These are phyloP conservation scores for Zaprionus vittiger DNA, from an alignment of 1,140 invertebrate species.

Conservation along the genomic window DNA sequence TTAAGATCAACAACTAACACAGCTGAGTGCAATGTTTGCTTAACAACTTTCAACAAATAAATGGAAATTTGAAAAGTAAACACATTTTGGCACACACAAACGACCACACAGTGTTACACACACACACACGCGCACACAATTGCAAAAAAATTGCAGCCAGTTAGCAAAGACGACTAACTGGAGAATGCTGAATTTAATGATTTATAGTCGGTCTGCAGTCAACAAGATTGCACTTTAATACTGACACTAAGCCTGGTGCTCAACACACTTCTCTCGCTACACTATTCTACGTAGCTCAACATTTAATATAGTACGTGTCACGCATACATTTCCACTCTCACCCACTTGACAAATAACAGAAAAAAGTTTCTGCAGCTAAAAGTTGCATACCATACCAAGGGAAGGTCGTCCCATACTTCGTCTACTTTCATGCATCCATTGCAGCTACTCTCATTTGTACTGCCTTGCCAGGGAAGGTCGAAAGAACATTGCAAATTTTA, in stretches of 20 bases:
- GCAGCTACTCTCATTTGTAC: background rate
- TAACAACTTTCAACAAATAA: constrained; percentile 78
- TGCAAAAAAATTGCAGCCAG: constrained; percentile 35
- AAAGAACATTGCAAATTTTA: background rate
- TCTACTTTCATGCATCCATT: background rate
- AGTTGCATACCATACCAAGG: constrained; percentile 33
- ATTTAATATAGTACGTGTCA: constrained; percentile 81
- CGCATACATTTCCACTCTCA: constrained; percentile 58
- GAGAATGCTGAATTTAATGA: constrained; percentile 77
- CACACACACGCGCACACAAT: constrained; percentile 29
- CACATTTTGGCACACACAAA: constrained; percentile 66
- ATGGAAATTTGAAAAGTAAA: constrained; percentile 80
- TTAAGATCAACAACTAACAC: constrained; percentile 68
- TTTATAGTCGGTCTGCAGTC: constrained; percentile 52
- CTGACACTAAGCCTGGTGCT: constrained; percentile 56
- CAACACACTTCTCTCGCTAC: constrained; percentile 33
- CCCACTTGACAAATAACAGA: constrained; percentile 65
- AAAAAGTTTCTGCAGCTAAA: constrained; percentile 43
- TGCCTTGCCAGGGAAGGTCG: constrained; percentile 36
- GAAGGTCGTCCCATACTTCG: constrained; percentile 7
- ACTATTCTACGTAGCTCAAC: constrained; percentile 70
- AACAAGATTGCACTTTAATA: constrained; percentile 51
- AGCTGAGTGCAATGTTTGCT: constrained; percentile 60
- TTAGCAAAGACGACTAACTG: constrained; percentile 58
- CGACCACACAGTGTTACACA: constrained; percentile 14